A percentile compares a stretch with the other conserved stretches of the same genome.
Conservation (phyloP, 2,797 vertebrate species). For the Darevskia nairensis region DNA sequence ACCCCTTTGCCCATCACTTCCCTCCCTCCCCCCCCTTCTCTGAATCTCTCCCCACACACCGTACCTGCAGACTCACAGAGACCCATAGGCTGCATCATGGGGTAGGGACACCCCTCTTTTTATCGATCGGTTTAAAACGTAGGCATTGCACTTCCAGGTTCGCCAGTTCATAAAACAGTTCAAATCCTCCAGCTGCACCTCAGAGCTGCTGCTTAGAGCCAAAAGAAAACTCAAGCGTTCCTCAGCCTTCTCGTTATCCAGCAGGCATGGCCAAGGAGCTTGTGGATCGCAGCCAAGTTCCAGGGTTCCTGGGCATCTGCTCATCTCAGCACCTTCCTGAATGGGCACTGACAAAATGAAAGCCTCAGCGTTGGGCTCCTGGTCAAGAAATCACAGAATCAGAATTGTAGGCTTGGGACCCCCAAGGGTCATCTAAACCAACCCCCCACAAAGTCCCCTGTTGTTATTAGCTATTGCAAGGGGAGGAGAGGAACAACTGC, state of each 20-base stretch:
- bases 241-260: neutral
- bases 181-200: neutral
- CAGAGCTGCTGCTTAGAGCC: neutral
- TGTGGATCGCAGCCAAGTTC: accelerated
- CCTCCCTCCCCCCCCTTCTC: neutral
- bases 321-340: conserved; percentile 11
- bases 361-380: no score
- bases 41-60: neutral
- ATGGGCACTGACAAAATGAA: neutral
- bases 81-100: neutral
- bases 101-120: accelerated
- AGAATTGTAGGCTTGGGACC: no score
- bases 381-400: no score
- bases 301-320: neutral
- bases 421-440: no score
- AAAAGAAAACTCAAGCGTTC: neutral
- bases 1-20: neutral
- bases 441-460: no score
- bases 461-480: neutral
- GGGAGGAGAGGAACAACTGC: neutral
- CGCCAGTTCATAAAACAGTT: neutral
- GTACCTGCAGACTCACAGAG: no score
- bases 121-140: neutral
- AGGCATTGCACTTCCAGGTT: neutral
- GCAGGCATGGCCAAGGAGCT: neutral